Base-by-base conservation (phyloP, 2,113 vertebrate genomes). In the Dromas ardeola region DNA sequence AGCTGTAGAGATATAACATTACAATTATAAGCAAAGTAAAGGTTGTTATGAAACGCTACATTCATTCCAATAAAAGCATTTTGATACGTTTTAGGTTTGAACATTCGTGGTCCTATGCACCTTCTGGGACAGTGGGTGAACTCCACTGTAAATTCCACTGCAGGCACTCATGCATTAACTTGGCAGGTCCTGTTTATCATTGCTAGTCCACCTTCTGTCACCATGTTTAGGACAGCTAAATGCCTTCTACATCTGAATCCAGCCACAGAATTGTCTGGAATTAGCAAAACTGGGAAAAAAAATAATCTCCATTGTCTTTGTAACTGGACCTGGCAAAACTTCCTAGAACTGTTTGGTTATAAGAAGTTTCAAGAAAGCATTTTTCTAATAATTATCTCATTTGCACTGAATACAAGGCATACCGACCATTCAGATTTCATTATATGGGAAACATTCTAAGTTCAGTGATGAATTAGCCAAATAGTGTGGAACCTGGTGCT, bases 261-360 rank as follows among this genome's bases (percentile, higher is more conserved):
- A 95, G 86, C 88, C 94, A 95, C 93, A 95, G 96, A 95, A 93
- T 91, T 93, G 82, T 95, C 86, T 95, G 96, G 95, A 96, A 95
- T 95, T 95, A 95, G 78, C 40, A 95, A 65, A 97, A 90, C 74
- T 62, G n/a, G 50, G 45, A 3, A 9, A 59, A 77, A 53, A 49
- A 66, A 40, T 58, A 29, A 69, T 91, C 78, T 76, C 81, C 55
- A 95, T 96, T 97, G 95, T 95, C 77, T 95, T 95, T 93, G 53
- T 58, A 93, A 95, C 70, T 82, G 32, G 72, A 97, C 85, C 96
- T 97, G 97, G 94, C 86, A 96, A 90, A 95, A 92, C 53, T 78
- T 97, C 85, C 87, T 97, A 95, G 66, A 80, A 91, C 81, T 89
- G 20, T 61, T 90, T 85, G 71, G 91, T 95, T 96, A 80, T 89